Conservation (phyloP, 2,797 vertebrate genomes). For the Otus scops region DNA sequence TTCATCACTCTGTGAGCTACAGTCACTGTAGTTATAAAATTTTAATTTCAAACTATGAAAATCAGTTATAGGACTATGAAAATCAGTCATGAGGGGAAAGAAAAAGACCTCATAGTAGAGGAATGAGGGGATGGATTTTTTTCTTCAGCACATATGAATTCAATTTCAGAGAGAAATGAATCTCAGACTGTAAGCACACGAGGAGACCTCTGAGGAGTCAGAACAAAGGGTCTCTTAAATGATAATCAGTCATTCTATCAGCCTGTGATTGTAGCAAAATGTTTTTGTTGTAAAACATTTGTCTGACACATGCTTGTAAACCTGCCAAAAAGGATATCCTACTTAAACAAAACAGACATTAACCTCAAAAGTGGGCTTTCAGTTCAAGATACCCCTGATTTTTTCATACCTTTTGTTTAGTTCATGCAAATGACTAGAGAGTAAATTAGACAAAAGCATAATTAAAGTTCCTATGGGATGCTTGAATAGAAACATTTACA, state of each 20-base stretch:
- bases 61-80: constrained; percentile 34
- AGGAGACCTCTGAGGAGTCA: constrained; percentile 42
- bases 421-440: neutral
- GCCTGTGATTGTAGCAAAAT: constrained; percentile 46
- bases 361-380: neutral
- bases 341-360: constrained; percentile 25
- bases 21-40: constrained; percentile 29
- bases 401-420: neutral
- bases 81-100: neutral
- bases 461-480: neutral
- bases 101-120: constrained; percentile 45
- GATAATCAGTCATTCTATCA: constrained; percentile 58
- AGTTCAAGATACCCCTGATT: neutral
- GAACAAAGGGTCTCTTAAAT: constrained; percentile 68
- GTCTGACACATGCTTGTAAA: constrained; percentile 67
- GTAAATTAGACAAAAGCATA: neutral
- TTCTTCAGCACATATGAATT: constrained; percentile 58
- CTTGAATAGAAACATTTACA: neutral
- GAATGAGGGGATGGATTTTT: constrained; percentile 30
- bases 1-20: neutral
- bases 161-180: constrained; percentile 62
- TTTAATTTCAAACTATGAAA: constrained; percentile 18
- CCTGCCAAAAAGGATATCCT: constrained; percentile 62
- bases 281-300: constrained; percentile 68
- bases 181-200: constrained; percentile 41